Evolutionary conservation across 53 echinoderm and acorn worm genomes (phyloP), one percentile per base, ranked within the genome.

Genomic region (Astropecten irregularis): DNA sequence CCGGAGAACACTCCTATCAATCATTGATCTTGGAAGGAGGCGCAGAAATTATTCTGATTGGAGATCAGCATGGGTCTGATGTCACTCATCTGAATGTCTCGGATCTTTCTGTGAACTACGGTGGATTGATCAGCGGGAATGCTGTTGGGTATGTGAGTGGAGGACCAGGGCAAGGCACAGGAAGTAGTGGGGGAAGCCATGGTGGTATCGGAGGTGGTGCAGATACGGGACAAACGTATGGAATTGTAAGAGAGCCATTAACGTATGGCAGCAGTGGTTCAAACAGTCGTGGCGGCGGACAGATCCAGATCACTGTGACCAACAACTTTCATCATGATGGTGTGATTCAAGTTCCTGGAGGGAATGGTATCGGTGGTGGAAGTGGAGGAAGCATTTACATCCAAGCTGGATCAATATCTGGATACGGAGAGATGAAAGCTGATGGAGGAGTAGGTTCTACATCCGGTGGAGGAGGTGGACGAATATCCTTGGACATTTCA

Each of bases 361-460:
- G 36, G 29, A 64, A 69, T 59, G 87, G 67, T 19, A 37, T 29
- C 11, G 88, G 87, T 18, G 95, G 89, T 49, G 95, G 91, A 58
- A 95, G 95, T 73, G 95, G 95, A 64, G 95, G 95, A n/a, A 92
- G 95, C 49, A 73, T 95, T 22, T 59, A 83, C 74, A 69, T 95
- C 33, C 60, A 65, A 62, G 81, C 95, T 65, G 72, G 76, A 8
- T 76, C 71, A 23, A 44, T 95, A 9, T 56, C 54, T 4, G 95
- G 95, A 3, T 87, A 84, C 85, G 95, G 95, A 46, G 58, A 44
- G 39, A 58, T 95, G 37, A 55, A 54, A 18, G 81, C 84, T 21
- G 71, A 49, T 60, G 95, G 95, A 38, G 95, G 95, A 13, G 16
- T 55, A 73, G 88, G 85, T 44, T 19, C 79, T 7, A 44, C 79